Evolutionary conservation across 1,140 invertebrate species (phyloP).

Genomic region (Chironomus tepperi): DNA sequence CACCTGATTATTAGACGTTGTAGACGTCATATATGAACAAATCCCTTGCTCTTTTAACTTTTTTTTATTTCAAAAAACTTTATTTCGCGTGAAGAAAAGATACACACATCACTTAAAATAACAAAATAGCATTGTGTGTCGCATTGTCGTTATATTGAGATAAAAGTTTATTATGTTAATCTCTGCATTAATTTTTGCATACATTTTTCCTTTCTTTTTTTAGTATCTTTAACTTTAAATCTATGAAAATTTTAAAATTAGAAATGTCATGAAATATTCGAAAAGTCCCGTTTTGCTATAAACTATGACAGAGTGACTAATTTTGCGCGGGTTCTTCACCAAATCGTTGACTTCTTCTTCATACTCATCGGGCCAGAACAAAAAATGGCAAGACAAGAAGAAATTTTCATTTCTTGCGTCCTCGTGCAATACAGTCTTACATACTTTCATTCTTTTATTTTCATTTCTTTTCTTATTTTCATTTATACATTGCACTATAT

Average conservation of each 20-base stretch:
- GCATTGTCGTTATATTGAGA: background rate
- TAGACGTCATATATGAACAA: background rate
- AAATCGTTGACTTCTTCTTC: background rate
- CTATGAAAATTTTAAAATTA: no score
- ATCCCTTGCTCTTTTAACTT: background rate
- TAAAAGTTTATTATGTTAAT: background rate
- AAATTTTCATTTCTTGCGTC: background rate
- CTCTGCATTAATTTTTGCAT: no score
- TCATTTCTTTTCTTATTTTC: background rate
- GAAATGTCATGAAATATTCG: no score
- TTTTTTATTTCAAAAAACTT: background rate
- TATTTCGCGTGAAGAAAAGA: background rate
- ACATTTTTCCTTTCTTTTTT: no score
- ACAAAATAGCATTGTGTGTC: constrained; percentile 19
- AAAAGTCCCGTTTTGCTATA: background rate
- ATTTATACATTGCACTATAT: background rate
- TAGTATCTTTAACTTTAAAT: no score
- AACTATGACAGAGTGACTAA: background rate
- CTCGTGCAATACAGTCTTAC: background rate
- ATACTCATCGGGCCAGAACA: background rate
- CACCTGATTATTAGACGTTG: no score
- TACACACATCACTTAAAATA: constrained; percentile 4
- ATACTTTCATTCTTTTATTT: no score
- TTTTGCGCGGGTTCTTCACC: background rate
- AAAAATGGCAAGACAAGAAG: constrained; percentile 19